Base-by-base conservation (phyloP, 2,888 invertebrate species). In the Chouioia cunea region DNA sequence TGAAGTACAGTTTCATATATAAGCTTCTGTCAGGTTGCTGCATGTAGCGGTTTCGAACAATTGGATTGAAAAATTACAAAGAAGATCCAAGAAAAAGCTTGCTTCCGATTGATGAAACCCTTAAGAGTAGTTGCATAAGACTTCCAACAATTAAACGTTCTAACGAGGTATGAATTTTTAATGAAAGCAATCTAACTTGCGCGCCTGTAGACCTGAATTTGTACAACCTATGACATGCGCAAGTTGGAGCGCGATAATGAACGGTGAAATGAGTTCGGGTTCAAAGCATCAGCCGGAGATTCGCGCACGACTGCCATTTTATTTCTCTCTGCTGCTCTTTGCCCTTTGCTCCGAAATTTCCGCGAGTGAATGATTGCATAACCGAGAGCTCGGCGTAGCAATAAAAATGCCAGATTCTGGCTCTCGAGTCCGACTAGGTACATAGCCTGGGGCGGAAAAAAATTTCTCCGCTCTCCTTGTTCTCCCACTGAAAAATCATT, bases 301-400 rank as follows among this genome's bases (percentile, higher is more conserved):
- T 36, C 36, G n/a, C 36, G 36, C 10, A 6, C 10, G 36, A 36
- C 36, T 36, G 36, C 6, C 10, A 3, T 6, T 53, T 36, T 53
- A 22, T 54, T 47, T 27, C 22, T 2, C 46, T 22, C 46, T 36
- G 36, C 36, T 36, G 22, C 22, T 23, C 12, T 36, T 43, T 8
- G 43, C 20, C 10, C 46, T 62, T 36, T 36, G 4, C 16, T 47
- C 14, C 48, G 3, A 46, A 20, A 64, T 52, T 50, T 44, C 3
- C 59, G 46, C 59, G 18, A 23, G 52, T 52, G 59, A 44, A 66
- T 58, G 46, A 58, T 52, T 53, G 59, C 66, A 27, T 52, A 66
- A 66, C n/a, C 57, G 46, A 36, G 66, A 8, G 27, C 23, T 50
- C 54, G 64, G n/a, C n/a, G n/a, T n/a, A n/a, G n/a, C 46, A 53